Percentiles rank a stretch among this genome's conserved stretches.
These are phyloP conservation scores for Ficedula albicollis DNA, from an alignment of 2,797 vertebrate genomes.

Conservation along the genomic window DNA sequence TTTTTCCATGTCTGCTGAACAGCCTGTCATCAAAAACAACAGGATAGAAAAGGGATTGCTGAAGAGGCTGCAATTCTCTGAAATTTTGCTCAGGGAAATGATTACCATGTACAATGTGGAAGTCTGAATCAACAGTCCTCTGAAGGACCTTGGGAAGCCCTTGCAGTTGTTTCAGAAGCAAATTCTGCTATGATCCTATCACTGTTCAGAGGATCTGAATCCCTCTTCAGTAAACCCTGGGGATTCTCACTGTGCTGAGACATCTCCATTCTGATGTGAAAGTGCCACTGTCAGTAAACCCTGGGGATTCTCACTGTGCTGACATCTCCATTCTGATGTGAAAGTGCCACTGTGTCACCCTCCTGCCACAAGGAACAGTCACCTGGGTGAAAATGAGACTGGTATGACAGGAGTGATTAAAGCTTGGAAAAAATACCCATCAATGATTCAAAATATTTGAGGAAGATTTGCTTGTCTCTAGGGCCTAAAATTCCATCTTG, in stretches of 20 bases:
- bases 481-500: background rate
- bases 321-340: background rate
- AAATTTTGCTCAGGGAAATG: background rate
- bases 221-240: background rate
- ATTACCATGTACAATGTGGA: fast-evolving
- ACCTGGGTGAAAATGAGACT: background rate
- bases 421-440: slow-evolving; percentile 23
- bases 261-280: background rate
- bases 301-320: background rate
- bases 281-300: background rate
- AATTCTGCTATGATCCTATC: background rate
- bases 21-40: background rate
- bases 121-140: background rate
- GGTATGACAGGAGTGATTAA: background rate
- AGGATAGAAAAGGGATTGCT: background rate
- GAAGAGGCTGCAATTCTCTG: background rate
- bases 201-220: background rate
- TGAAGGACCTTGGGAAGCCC: background rate
- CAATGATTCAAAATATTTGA: slow-evolving; percentile 44
- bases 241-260: background rate
- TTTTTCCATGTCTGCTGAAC: background rate
- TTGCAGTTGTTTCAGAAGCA: background rate
- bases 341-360: background rate
- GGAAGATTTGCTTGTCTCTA: background rate
- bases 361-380: background rate